phyloP scores from a whole-genome alignment of 2,797 vertebrate genomes.

The Ammospiza maritima region DNA sequence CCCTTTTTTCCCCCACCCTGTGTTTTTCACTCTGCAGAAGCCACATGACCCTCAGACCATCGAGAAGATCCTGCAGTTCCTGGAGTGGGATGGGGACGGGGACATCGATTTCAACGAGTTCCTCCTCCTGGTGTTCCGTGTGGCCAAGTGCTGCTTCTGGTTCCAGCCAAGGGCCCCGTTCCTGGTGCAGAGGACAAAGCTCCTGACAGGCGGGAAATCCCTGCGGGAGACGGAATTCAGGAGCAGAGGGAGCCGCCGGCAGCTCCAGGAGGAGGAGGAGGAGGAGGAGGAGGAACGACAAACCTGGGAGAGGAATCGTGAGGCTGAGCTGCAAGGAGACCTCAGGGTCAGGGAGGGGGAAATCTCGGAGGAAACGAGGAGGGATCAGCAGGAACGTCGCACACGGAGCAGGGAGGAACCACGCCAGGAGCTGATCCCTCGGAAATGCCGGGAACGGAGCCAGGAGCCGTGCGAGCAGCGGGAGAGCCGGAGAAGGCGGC shows the following conservation, averaged over 20 bases:
- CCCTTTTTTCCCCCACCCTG: not conserved
- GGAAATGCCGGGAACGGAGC: not conserved
- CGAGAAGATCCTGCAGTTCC: constrained; percentile 82
- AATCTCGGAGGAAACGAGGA: rapidly evolving
- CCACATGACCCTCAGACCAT: constrained; percentile 68
- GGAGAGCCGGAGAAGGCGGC: not conserved
- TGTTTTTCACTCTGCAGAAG: constrained; percentile 55
- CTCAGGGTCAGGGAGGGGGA: not conserved
- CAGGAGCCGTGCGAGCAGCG: not conserved
- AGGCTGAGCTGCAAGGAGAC: not conserved
- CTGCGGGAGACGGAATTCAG: not conserved
- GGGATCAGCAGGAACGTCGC: not conserved
- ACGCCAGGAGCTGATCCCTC: not conserved
- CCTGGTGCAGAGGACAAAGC: constrained; percentile 7
- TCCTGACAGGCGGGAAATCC: not conserved
- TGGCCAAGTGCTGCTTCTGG: constrained; percentile 72
- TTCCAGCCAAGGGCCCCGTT: not conserved
- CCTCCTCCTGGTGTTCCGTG: constrained; percentile 68
- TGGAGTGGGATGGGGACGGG: constrained; percentile 85
- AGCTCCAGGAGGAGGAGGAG: not conserved
- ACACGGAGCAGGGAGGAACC: rapidly evolving
- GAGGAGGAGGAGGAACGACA: not conserved
- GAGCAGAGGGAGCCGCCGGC: not conserved
- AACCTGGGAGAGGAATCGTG: not conserved
- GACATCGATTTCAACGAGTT: constrained; percentile 89